phyloP scores from a whole-genome alignment of 2,888 invertebrate genomes.

The Drosophila limbata region DNA sequence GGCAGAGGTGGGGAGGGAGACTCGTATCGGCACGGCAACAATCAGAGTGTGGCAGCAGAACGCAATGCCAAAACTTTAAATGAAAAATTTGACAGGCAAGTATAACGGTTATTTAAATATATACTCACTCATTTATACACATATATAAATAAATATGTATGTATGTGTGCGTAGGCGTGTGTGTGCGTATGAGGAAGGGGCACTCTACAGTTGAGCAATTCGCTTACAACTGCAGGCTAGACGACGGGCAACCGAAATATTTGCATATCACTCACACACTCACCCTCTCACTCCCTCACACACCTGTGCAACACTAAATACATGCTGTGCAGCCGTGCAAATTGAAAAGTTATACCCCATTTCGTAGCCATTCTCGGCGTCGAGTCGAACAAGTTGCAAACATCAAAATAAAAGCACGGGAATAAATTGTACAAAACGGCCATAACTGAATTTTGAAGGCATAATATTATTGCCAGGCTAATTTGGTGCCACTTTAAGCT shows the following conservation, averaged over 20 bases:
- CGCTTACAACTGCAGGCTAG: constrained; percentile 49
- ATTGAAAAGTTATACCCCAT: constrained; percentile 72
- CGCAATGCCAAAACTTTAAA: constrained; percentile 74
- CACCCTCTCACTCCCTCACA: neutral
- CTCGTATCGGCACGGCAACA: constrained; percentile 8
- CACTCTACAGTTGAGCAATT: constrained; percentile 22
- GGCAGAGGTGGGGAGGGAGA: neutral
- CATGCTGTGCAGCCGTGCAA: constrained; percentile 33
- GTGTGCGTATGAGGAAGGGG: neutral
- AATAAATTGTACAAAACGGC: constrained; percentile 49
- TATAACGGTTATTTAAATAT: constrained; percentile 78
- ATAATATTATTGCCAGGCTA: constrained; percentile 63
- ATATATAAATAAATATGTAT: neutral
- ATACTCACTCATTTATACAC: constrained; percentile 16
- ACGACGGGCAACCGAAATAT: constrained; percentile 42
- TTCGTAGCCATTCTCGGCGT: constrained; percentile 5
- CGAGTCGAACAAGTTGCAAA: constrained; percentile 50
- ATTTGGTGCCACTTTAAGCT: constrained; percentile 38
- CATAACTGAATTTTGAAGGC: constrained; percentile 39
- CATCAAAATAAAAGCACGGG: constrained; percentile 27
- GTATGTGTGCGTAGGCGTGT: neutral
- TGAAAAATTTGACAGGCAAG: constrained; percentile 80
- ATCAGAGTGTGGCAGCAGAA: constrained; percentile 23
- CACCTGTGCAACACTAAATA: constrained; percentile 24
- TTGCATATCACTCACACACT: constrained; percentile 41